Conservation (phyloP, 2,797 vertebrate species). For the Eurystomus glaucurus region DNA sequence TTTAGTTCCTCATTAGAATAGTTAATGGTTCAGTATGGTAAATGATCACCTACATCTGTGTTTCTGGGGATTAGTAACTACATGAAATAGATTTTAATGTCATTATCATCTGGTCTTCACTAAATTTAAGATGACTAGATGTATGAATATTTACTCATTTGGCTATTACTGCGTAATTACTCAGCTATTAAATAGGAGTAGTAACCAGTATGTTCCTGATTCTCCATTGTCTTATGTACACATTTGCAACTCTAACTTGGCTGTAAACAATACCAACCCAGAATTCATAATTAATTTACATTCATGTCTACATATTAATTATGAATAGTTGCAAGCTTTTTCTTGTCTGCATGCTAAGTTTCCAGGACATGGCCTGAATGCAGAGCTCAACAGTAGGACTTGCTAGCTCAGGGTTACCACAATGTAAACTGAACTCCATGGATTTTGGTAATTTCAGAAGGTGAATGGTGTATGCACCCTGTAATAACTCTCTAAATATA, state of each 20-base stretch:
- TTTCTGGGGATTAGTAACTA: not conserved
- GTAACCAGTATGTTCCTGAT: not conserved
- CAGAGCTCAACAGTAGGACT: not conserved
- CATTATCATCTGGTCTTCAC: not conserved
- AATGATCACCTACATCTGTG: not conserved
- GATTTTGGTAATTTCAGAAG: not conserved
- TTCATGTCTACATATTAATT: not conserved
- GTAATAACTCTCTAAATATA: not conserved
- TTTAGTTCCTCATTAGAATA: not conserved
- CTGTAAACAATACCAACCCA: not conserved
- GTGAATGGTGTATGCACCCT: not conserved
- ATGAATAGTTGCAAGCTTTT: not conserved
- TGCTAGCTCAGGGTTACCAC: not conserved
- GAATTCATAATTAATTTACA: not conserved
- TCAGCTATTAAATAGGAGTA: not conserved
- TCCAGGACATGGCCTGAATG: not conserved
- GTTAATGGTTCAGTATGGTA: not conserved
- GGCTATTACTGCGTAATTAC: not conserved
- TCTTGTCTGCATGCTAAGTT: not conserved
- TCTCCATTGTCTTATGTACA: not conserved
- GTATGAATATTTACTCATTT: not conserved
- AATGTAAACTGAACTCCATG: not conserved
- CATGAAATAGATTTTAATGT: not conserved
- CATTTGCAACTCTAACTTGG: not conserved
- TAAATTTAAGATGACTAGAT: not conserved